Percentiles rank a stretch among this genome's conserved stretches.
Evolutionary conservation across 1,140 invertebrate genomes (phyloP).

Genomic region (Zaprionus vittiger): DNA sequence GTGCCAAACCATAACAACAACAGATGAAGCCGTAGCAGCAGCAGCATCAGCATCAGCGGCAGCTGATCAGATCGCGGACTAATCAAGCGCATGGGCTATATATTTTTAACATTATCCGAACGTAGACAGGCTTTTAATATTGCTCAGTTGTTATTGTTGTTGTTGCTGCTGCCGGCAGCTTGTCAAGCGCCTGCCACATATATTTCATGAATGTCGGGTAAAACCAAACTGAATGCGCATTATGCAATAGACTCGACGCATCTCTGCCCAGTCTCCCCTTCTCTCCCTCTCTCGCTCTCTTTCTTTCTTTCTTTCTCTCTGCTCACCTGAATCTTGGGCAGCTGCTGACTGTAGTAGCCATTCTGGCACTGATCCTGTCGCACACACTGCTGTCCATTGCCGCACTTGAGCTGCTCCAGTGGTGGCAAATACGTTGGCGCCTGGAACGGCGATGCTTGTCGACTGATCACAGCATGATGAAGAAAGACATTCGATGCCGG

Average conservation of each 20-base stretch:
- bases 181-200: constrained; percentile 51
- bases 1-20: constrained; percentile 58
- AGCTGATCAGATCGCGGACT: constrained; percentile 58
- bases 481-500: constrained; percentile 71
- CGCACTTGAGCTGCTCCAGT: constrained; percentile 69
- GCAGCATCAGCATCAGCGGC: constrained; percentile 4
- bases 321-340: constrained; percentile 76
- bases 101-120: constrained; percentile 56
- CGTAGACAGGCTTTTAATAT: constrained; percentile 69
- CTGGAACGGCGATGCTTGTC: constrained; percentile 75
- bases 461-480: constrained; percentile 76
- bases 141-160: constrained; percentile 12
- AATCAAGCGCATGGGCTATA: constrained; percentile 64
- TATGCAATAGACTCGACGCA: constrained; percentile 37
- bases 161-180: constrained; percentile 13
- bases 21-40: constrained; percentile 43
- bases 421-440: constrained; percentile 79
- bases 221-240: constrained; percentile 33
- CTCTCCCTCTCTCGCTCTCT: too few species aligned
- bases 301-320: background rate
- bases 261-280: background rate
- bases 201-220: constrained; percentile 39
- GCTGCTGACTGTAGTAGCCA: constrained; percentile 69
- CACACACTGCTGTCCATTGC: constrained; percentile 74
- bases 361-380: constrained; percentile 63